Evolutionary conservation across 2,888 invertebrate genomes (phyloP), one percentile per base, ranked within the genome.

Genomic region (Aethes cnicana): DNA sequence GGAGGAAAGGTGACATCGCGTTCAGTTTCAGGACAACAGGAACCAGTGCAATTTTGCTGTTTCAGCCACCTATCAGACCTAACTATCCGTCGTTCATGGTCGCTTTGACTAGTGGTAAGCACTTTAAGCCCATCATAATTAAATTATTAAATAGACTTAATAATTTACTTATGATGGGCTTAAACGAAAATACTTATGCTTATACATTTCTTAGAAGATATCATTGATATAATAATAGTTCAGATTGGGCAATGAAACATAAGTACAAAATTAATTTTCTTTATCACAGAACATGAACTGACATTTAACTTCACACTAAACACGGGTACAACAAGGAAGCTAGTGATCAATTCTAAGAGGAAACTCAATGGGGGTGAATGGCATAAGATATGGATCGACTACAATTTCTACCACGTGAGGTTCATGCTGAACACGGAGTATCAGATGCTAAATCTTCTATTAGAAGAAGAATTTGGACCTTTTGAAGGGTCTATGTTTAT

Each of bases 321-420:
- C 83, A 96, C 95, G 25, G 96, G 95, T 0, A 94, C 94, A 4
- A 94, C 95, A 37, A 93, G 95, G 59, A 95, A 95, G 72, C 86
- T 96, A 53, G 95, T 95, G 33, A 95, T 98, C 56, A 94, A 94
- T 69, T 96, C 96, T 2, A 93, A 94, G 59, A 90, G 95, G 35
- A 94, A 94, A 72, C 90, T 98, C 37, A 97, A 97, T 74, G 95
- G 95, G 42, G 98, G 97, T 1, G 96, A 97, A 76, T 98, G 98
- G 98, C 98, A 98, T 79, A 96, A 97, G 84, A 94, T 98, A 59
- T 96, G 96, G 95, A 96, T 98, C 56, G 97, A 98, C 86, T 97
- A 97, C 76, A 97, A 97, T 83, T 94, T 95, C 74, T 96, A 97
- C 79, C 97, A 97, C 77, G 96, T 97, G 23, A 90, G 97, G 57